Evolutionary conservation across 2,113 vertebrate species (phyloP), one percentile per base, ranked within the genome.

Genomic region (Brachyhypopomus gauderio): DNA sequence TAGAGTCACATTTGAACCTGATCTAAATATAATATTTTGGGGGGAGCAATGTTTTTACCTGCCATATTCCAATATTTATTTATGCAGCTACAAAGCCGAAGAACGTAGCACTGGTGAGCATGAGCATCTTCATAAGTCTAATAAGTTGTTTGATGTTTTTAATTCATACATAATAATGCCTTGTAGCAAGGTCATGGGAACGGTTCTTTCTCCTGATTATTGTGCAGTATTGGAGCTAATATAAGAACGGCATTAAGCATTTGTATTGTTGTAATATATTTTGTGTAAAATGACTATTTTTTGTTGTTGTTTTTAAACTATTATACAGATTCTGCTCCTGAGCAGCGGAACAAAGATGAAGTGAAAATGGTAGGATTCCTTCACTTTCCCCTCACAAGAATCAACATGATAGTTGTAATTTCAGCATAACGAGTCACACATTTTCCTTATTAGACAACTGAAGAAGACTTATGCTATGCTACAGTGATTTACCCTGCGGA

Each of bases 401-500:
- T 59, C 45, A 20, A 69, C 27, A 45, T 27, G 3, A 58, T 9
- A n/a, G 16, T 80, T 62, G 36, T 25, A 30, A 27, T 36, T 67
- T 20, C 9, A 34, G 58, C 3, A 56, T 11, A 45, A 70, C 45
- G 66, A 58, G 62, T 11, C 6, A 19, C 19, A 22, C 4, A n/a
- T 56, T 34, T 19, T 2, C 52, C 16, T 11, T 25, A 23, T 45
- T 71, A 85, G 84, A 25, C 3, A 19, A 19, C 27, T 55, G 84
- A 79, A 41, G 78, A 83, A 27, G 78, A 80, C 0, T 14, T 83
- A n/a, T 80, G 55, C 38, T 86, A 84, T 36, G 41, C 80, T n/a
- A 80, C 77, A 70, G 83, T 84, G 55, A 79, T 22, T n/a, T 30
- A 82, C 48, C 5, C n/a, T 14, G 71, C 9, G 12, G 45, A 48